Base-by-base conservation (phyloP, 1,140 invertebrate species). In the Leptopilina boulardi region DNA sequence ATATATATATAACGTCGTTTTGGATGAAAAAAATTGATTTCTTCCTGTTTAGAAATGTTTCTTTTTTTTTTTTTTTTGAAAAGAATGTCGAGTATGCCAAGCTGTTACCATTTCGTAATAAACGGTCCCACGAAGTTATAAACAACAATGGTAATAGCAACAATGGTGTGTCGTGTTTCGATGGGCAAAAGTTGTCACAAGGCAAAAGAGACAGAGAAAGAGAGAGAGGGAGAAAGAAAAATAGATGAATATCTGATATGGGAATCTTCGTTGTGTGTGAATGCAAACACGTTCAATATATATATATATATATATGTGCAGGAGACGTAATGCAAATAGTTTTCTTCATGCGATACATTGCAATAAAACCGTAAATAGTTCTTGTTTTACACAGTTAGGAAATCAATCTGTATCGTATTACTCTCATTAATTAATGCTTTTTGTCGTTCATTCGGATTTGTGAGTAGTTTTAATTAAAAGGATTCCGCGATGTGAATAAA, bases 241-340 rank as follows among this genome's bases (percentile, higher is more conserved):
- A 38, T 4, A 84, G 85, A 86, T 84, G 83, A 82, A 83, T 86
- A 86, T 86, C 84, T 81, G 76, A 84, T 79, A 82, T 85, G 83
- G 80, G 84, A 84, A 86, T 81, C 74, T 71, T 71, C 78, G 34
- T 38, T 70, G 71, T 78, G 78, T 84, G 84, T 80, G 83, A 85
- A 85, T 78, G 78, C 77, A 79, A 81, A 82, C 82, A 80, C 75
- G 15, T 66, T 11, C 56, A 30, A 30, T 19, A 23, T n/a, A n/a
- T n/a, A n/a, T n/a, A n/a, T n/a, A n/a, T n/a, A n/a, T n/a, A n/a
- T n/a, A n/a, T n/a, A n/a, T n/a, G n/a, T 38, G 34, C 34, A 38
- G 9, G 34, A 38, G 54, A 59, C 56, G 21, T 66, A 66, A 66
- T 34, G 59, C 59, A 66, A 66, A 66, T 30, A 15, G 59, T n/a